These are phyloP conservation scores for Ormyrus labotus DNA, from an alignment of 2,888 invertebrate genomes.

Conservation along the genomic window DNA sequence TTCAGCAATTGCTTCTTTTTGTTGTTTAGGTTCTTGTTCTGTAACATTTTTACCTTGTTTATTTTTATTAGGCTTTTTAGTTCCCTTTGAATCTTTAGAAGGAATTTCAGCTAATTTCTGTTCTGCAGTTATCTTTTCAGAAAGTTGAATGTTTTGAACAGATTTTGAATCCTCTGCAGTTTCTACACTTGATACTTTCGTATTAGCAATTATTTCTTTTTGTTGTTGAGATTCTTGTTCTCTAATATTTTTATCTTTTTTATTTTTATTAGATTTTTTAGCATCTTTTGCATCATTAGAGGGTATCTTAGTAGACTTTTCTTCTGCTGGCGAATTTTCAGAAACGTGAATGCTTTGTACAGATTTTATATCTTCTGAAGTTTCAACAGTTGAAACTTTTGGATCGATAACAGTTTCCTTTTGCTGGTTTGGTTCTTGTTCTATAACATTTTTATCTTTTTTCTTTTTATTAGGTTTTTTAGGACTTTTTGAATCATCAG, in stretches of 20 bases:
- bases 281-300: neutral
- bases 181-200: too few relatives aligned
- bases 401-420: too few relatives aligned
- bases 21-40: slow-evolving; percentile 50
- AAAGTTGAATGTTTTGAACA: too few relatives aligned
- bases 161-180: too few relatives aligned
- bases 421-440: neutral
- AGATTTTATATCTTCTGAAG: too few relatives aligned
- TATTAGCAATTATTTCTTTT: slow-evolving; percentile 4
- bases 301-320: neutral
- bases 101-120: too few relatives aligned
- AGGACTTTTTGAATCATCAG: neutral
- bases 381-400: too few relatives aligned
- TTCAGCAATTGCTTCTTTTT: slow-evolving; percentile 7
- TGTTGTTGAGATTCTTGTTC: slow-evolving; percentile 48
- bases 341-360: too few relatives aligned
- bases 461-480: neutral
- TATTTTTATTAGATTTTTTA: slow-evolving; percentile 12
- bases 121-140: too few relatives aligned
- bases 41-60: slow-evolving; percentile 29
- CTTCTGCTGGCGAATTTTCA: neutral
- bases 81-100: neutral
- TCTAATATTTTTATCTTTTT: slow-evolving; percentile 41
- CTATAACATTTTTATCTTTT: neutral
- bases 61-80: slow-evolving; percentile 8